Evolutionary conservation across 2,888 invertebrate genomes (phyloP).

Genomic region (Aethes cnicana): DNA sequence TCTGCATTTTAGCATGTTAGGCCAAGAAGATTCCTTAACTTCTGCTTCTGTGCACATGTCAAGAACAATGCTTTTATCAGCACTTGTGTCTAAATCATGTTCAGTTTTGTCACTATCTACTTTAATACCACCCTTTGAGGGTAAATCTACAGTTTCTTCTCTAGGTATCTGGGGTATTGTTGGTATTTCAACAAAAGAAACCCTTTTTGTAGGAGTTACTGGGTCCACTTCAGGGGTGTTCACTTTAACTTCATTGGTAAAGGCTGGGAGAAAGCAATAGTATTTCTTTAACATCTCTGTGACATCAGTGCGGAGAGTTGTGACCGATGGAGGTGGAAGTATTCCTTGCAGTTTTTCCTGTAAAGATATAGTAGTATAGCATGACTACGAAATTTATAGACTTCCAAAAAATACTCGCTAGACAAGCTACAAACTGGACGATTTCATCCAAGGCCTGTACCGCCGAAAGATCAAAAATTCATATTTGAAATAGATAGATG

Average conservation of each 20-base stretch:
- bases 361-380: slow-evolving; percentile 38
- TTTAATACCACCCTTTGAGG: slow-evolving; percentile 7
- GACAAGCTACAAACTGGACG: too few relatives aligned
- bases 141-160: slow-evolving; percentile 34
- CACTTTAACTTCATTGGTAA: slow-evolving; percentile 61
- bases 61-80: slow-evolving; percentile 58
- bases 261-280: slow-evolving; percentile 77
- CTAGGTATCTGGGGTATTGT: slow-evolving; percentile 36
- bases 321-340: slow-evolving; percentile 88
- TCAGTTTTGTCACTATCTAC: slow-evolving; percentile 32
- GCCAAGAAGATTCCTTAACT: slow-evolving; percentile 78
- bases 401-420: too few relatives aligned
- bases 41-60: slow-evolving; percentile 62
- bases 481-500: too few relatives aligned
- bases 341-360: slow-evolving; percentile 86
- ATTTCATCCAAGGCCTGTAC: too few relatives aligned
- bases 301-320: slow-evolving; percentile 85
- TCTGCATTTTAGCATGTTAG: slow-evolving; percentile 83
- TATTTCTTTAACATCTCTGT: slow-evolving; percentile 84
- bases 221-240: slow-evolving; percentile 52
- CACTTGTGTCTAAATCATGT: slow-evolving; percentile 55
- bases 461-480: too few relatives aligned
- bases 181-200: slow-evolving; percentile 68
- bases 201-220: slow-evolving; percentile 66
- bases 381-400: too few relatives aligned